phyloP scores from a whole-genome alignment of 2,888 invertebrate species.

The Plebejus melissa region DNA sequence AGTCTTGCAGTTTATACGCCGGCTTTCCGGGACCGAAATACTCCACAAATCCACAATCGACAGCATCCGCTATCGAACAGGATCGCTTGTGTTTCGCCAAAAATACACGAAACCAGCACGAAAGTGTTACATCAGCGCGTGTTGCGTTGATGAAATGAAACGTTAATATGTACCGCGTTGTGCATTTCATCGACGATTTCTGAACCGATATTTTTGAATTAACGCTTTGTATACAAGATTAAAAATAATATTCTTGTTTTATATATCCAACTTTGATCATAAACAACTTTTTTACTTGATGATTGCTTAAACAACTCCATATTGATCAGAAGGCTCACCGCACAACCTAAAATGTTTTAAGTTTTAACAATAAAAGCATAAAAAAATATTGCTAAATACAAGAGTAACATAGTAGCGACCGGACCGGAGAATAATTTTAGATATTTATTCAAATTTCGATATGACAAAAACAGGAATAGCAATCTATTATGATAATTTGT shows the following conservation, averaged over 20 bases:
- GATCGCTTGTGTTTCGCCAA: slow-evolving; percentile 43
- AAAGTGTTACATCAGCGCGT: slow-evolving; percentile 19
- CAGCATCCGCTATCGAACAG: slow-evolving; percentile 65
- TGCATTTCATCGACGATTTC: background rate
- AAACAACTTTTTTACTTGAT: background rate
- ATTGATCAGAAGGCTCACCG: too few species aligned
- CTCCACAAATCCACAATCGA: slow-evolving; percentile 68
- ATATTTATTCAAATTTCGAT: background rate
- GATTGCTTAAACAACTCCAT: too few species aligned
- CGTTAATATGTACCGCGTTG: background rate
- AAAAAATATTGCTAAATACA: too few species aligned
- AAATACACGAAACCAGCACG: slow-evolving; percentile 18
- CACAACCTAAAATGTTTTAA: too few species aligned
- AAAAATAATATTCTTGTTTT: background rate
- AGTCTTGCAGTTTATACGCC: slow-evolving; percentile 48
- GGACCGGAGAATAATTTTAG: background rate
- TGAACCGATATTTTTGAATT: background rate
- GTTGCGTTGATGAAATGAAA: slow-evolving; percentile 16
- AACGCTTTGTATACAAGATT: background rate
- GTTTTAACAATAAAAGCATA: too few species aligned
- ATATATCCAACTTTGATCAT: background rate
- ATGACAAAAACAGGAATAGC: background rate
- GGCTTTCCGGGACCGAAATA: slow-evolving; percentile 72
- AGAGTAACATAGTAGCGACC: too few species aligned
- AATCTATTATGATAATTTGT: slow-evolving; percentile 1